phyloP scores from a whole-genome alignment of 2,888 invertebrate genomes.

The Saturnia pavonia region DNA sequence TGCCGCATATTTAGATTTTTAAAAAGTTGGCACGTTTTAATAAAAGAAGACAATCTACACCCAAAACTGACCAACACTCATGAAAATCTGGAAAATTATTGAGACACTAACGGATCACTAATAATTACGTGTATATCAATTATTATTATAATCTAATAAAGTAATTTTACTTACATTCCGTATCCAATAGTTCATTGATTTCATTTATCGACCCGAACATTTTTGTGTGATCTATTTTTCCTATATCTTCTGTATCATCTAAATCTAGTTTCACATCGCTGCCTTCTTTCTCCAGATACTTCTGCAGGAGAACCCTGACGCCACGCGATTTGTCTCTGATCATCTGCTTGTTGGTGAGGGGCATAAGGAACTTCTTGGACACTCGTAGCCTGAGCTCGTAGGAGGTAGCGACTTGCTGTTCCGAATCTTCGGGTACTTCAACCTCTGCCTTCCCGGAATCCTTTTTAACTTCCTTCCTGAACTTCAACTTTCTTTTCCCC shows the following conservation, averaged over 20 bases:
- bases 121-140: no score
- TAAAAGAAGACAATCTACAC: no score
- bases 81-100: no score
- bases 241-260: slow-evolving; percentile 23
- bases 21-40: no score
- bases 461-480: slow-evolving; percentile 29
- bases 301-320: slow-evolving; percentile 37
- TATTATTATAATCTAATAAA: no score
- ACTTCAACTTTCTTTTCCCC: slow-evolving; percentile 33
- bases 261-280: slow-evolving; percentile 20
- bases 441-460: slow-evolving; percentile 22
- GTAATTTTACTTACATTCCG: slow-evolving; percentile 71
- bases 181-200: slow-evolving; percentile 62
- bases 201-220: slow-evolving; percentile 67
- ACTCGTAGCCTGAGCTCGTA: slow-evolving; percentile 25
- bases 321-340: not conserved
- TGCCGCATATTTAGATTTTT: no score
- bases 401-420: slow-evolving; percentile 34
- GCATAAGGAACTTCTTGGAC: slow-evolving; percentile 54
- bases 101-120: no score
- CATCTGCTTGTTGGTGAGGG: slow-evolving; percentile 29
- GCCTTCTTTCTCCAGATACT: slow-evolving; percentile 36
- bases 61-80: no score
- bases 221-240: slow-evolving; percentile 50
- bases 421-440: slow-evolving; percentile 9